These are phyloP conservation scores for Bradypus variegatus DNA, from an alignment of 2,797 vertebrate genomes.

Conservation along the genomic window DNA sequence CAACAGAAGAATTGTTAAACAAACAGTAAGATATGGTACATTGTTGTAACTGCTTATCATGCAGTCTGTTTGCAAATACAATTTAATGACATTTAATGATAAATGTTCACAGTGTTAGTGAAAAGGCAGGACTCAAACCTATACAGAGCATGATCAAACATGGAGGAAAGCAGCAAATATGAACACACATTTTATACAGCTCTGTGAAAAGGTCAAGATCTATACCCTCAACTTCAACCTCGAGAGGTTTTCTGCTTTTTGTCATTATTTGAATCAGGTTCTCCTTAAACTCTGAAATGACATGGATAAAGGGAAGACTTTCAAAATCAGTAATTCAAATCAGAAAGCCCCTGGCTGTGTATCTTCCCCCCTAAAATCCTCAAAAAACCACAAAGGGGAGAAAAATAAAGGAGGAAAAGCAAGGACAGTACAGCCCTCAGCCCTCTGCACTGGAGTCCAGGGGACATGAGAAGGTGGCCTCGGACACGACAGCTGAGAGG, in stretches of 20 bases:
- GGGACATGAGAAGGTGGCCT: neutral
- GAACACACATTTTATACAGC: neutral
- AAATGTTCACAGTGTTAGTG: neutral
- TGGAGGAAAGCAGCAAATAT: neutral
- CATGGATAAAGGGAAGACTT: neutral
- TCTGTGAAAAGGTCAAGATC: neutral
- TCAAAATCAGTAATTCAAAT: neutral
- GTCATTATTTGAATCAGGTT: neutral
- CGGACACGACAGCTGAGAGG: too few species aligned
- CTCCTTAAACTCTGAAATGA: neutral
- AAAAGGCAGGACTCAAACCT: neutral
- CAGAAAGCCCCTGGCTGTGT: neutral
- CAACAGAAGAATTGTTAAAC: neutral
- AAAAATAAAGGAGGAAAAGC: neutral
- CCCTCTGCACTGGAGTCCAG: neutral
- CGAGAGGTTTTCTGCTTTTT: neutral
- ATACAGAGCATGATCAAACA: neutral
- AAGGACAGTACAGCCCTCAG: neutral
- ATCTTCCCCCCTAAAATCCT: neutral
- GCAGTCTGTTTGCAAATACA: slow-evolving; percentile 2
- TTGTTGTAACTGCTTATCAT: neutral
- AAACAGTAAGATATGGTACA: neutral
- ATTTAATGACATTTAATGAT: neutral
- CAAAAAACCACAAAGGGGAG: neutral
- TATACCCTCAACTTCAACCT: neutral